A percentile compares a stretch with the other conserved stretches of the same genome.
Conservation (phyloP, 64 coral and sea anemone genomes). For the Montipora foliosa region DNA sequence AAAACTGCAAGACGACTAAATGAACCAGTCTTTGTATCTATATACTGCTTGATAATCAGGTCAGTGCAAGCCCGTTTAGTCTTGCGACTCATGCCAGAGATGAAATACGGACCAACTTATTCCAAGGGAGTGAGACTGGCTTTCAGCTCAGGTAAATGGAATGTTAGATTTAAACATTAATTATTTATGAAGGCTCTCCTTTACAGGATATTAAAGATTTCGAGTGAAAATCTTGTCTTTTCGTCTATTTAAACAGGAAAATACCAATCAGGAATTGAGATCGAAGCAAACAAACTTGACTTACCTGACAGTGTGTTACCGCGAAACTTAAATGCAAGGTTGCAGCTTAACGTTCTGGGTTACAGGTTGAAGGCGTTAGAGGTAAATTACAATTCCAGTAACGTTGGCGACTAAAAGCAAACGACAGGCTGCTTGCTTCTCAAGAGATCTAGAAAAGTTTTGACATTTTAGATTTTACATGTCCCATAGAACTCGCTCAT, state of each 20-base stretch:
- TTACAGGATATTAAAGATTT: background rate
- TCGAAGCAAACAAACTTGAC: slow-evolving; percentile 79
- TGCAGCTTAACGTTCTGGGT: slow-evolving; percentile 64
- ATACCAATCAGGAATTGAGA: slow-evolving; percentile 78
- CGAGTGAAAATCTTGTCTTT: background rate
- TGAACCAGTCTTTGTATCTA: no score
- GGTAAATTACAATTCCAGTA: slow-evolving; percentile 24
- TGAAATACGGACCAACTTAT: slow-evolving; percentile 49
- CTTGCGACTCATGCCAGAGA: slow-evolving; percentile 63
- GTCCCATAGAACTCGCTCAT: no score
- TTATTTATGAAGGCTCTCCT: no score
- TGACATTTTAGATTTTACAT: no score
- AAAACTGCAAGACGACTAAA: no score
- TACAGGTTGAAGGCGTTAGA: slow-evolving; percentile 55
- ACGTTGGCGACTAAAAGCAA: no score
- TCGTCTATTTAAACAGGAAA: slow-evolving; percentile 46
- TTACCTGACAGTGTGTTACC: slow-evolving; percentile 75
- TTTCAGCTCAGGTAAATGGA: slow-evolving; percentile 58
- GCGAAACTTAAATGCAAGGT: slow-evolving; percentile 72
- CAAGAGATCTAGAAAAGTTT: no score
- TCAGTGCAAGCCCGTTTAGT: slow-evolving; percentile 74
- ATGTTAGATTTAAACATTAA: background rate
- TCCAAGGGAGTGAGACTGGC: slow-evolving; percentile 80
- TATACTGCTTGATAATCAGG: slow-evolving; percentile 4
- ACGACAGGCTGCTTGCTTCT: no score